Conservation (phyloP, 2,797 vertebrate species). For the Acanthurus tractus region DNA sequence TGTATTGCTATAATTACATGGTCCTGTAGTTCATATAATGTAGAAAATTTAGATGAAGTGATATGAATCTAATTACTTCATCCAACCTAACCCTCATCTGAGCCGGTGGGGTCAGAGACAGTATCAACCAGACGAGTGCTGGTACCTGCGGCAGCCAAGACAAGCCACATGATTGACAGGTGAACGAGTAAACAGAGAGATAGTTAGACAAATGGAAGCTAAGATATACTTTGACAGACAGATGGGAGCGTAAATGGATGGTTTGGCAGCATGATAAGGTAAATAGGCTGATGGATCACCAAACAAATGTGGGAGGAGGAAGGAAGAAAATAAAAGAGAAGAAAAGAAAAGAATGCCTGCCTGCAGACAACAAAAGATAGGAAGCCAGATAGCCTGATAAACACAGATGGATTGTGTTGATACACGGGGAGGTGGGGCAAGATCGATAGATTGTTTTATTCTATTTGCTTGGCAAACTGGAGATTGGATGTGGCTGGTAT, state of each 20-base stretch:
- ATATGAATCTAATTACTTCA: conserved; percentile 73
- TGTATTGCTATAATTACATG: conserved; percentile 36
- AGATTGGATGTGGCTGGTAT: conserved; percentile 82
- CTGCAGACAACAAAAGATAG: conserved; percentile 83
- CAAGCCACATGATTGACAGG: conserved; percentile 83
- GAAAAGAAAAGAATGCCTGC: conserved; percentile 68
- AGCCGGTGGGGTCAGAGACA: conserved; percentile 61
- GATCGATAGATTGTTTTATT: conserved; percentile 87
- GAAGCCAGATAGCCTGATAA: conserved; percentile 85
- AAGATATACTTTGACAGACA: conserved; percentile 89
- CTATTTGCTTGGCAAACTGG: conserved; percentile 84
- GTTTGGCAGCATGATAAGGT: conserved; percentile 90
- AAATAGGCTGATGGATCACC: conserved; percentile 90
- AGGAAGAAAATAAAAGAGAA: conserved; percentile 73
- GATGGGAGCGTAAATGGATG: conserved; percentile 88
- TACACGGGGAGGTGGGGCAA: conserved; percentile 77
- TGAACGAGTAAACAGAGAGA: conserved; percentile 81
- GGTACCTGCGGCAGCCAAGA: conserved; percentile 62
- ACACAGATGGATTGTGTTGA: conserved; percentile 88
- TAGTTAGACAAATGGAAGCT: conserved; percentile 88
- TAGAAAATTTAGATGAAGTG: conserved; percentile 55
- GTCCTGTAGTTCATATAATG: conserved; percentile 35
- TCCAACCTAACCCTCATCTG: conserved; percentile 38
- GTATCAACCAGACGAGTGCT: conserved; percentile 55
- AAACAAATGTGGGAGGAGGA: conserved; percentile 86